Evolutionary conservation across 1,140 invertebrate genomes (phyloP), one percentile per base, ranked within the genome.

Genomic region (Chelonus insularis): DNA sequence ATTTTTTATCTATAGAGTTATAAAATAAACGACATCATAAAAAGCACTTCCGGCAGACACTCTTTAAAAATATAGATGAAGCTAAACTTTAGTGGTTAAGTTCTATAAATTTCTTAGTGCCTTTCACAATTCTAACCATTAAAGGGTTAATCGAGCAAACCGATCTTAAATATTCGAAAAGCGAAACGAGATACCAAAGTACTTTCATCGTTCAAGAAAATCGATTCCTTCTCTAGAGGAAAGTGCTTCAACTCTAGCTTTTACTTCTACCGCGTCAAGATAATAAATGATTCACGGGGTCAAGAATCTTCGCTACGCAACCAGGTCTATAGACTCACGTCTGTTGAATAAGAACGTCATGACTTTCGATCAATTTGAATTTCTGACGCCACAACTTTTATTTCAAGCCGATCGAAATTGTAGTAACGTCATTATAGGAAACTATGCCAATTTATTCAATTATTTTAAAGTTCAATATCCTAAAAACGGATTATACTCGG

Each of bases 211-310:
- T 2, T 34, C 12, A 9, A 36, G 29, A 5, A 20, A 36, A 36
- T 18, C 14, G 51, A 9, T 34, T 36, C n/a, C 7, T n/a, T 4
- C 16, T 8, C 32, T 20, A 11, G 14, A 8, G 14, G 9, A 54
- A 20, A 21, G 16, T 54, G 14, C 32, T 54, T 36, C 23, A 50
- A 32, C 21, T 47, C 18, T 21, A 6, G 5, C n/a, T 9, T 7
- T 47, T 20, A 18, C 18, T 7, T 20, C 9, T 29, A 50, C 20
- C 11, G 32, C 12, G 20, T 36, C 51, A n/a, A 6, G 29, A 52
- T 54, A 18, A 34, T 37, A 54, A 54, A 54, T 54, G 32, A 54
- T 54, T 54, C 51, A 51, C n/a, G 48, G 21, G 20, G 20, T 51
- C 8, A 23, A 51, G 48, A n/a, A 29, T 23, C 48, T 51, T 32